Conservation (phyloP, 2,797 vertebrate species). For the Petrocephalus schoutedeni region DNA sequence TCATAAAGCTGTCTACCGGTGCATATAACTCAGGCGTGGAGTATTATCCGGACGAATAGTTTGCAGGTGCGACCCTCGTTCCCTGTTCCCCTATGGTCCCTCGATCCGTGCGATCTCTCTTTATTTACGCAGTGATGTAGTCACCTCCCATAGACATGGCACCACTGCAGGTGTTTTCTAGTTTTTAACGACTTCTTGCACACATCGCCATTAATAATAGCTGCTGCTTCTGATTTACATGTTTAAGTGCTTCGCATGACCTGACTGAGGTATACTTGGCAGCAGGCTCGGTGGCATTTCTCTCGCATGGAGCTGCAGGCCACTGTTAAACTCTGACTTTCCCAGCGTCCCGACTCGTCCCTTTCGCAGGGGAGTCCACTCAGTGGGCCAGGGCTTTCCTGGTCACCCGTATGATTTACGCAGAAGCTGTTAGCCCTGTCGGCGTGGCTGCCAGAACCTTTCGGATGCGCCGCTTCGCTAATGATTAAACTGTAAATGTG, state of each 20-base stretch:
- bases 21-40: background rate
- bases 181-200: background rate
- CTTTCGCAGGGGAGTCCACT: background rate
- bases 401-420: background rate
- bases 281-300: background rate
- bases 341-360: background rate
- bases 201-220: background rate
- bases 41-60: background rate
- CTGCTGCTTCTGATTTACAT: background rate
- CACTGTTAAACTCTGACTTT: background rate
- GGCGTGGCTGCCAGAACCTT: background rate
- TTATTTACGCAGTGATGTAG: background rate
- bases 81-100: background rate
- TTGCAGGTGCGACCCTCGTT: background rate
- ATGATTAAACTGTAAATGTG: background rate
- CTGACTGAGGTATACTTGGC: background rate
- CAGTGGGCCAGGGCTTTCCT: background rate
- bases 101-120: background rate
- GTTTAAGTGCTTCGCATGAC: background rate
- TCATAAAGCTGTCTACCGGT: background rate
- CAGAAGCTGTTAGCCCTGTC: background rate
- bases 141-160: background rate
- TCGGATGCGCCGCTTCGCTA: background rate
- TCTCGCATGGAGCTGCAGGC: background rate
- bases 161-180: background rate